phyloP scores from a whole-genome alignment of 2,113 vertebrate species.

The Mustelus asterias region DNA sequence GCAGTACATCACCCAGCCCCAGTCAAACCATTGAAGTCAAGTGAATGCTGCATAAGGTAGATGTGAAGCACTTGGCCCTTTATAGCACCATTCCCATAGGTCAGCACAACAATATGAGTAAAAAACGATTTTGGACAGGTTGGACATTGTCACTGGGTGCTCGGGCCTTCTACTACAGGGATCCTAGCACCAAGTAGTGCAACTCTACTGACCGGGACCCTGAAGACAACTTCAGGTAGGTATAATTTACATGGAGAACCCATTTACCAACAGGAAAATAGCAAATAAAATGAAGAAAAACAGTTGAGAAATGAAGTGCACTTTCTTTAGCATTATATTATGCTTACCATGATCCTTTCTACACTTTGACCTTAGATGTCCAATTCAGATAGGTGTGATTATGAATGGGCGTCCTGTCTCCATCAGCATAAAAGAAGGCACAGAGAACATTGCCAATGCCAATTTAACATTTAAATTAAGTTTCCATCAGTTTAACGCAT shows the following conservation, averaged over 20 bases:
- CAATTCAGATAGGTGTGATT: background rate
- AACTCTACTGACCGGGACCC: background rate
- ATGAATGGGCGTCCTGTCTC: background rate
- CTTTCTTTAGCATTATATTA: background rate
- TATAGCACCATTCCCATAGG: background rate
- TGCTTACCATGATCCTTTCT: background rate
- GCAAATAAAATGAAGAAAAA: background rate
- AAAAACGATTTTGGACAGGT: background rate
- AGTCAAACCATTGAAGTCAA: background rate
- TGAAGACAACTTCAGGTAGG: background rate
- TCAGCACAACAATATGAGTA: background rate
- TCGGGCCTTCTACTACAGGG: background rate
- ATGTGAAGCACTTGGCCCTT: background rate
- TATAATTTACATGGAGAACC: no score
- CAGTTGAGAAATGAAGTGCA: background rate
- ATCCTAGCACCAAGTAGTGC: background rate
- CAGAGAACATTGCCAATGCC: background rate
- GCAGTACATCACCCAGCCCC: background rate
- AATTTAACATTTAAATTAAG: background rate
- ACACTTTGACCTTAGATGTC: background rate
- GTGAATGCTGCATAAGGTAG: no score
- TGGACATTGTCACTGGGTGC: background rate
- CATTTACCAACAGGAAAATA: background rate
- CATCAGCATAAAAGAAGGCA: background rate
- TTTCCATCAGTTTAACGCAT: background rate